A percentile compares a stretch with the other conserved stretches of the same genome.
phyloP scores from a whole-genome alignment of 2,888 invertebrate genomes.

The Limenitis camilla region DNA sequence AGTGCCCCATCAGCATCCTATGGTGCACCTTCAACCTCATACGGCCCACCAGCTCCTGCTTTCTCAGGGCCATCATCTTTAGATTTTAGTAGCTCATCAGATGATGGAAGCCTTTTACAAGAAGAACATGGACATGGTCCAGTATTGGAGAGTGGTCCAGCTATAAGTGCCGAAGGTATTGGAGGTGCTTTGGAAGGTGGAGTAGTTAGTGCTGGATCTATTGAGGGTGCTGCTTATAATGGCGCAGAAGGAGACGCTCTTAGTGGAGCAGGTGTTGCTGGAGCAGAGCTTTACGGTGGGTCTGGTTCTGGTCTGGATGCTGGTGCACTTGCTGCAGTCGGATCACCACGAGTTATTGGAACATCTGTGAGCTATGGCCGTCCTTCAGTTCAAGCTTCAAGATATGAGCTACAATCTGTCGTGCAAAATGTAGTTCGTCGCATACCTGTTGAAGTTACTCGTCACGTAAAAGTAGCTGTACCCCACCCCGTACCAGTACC shows the following conservation, averaged over 20 bases:
- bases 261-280: slow-evolving; percentile 10
- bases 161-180: neutral
- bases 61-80: slow-evolving; percentile 15
- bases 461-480: slow-evolving; percentile 55
- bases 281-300: slow-evolving; percentile 5
- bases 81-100: slow-evolving; percentile 13
- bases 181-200: slow-evolving; percentile 13
- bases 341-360: slow-evolving; percentile 46
- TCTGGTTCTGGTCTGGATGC: slow-evolving; percentile 7
- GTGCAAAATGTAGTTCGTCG: slow-evolving; percentile 63
- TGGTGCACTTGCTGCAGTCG: slow-evolving; percentile 28
- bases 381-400: slow-evolving; percentile 38
- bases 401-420: slow-evolving; percentile 63
- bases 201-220: slow-evolving; percentile 8
- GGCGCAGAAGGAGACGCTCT: slow-evolving; percentile 9
- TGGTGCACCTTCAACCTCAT: slow-evolving; percentile 50
- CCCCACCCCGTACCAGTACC: slow-evolving; percentile 59
- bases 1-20: slow-evolving; percentile 56
- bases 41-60: slow-evolving; percentile 40
- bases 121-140: neutral
- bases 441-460: slow-evolving; percentile 61
- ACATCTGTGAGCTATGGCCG: slow-evolving; percentile 47
- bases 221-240: neutral
- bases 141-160: neutral
- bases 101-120: slow-evolving; percentile 1